A percentile compares a stretch with the other conserved stretches of the same genome.
Conservation (phyloP, 2,113 vertebrate species). For the Formicarius rufipectus region DNA sequence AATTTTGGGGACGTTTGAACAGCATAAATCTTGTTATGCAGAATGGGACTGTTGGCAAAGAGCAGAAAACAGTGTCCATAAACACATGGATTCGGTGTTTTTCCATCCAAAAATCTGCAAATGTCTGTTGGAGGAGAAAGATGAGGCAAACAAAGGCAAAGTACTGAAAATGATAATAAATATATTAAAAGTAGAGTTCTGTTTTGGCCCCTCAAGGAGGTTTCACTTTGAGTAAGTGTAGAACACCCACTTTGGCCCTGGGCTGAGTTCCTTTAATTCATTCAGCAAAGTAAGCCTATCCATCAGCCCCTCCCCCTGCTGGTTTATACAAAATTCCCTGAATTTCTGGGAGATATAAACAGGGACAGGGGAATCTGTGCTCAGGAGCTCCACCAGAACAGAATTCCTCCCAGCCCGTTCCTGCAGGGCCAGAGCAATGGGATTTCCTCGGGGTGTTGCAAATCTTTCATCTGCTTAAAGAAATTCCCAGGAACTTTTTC, state of each 20-base stretch:
- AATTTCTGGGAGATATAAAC: neutral
- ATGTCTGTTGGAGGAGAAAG: neutral
- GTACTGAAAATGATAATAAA: neutral
- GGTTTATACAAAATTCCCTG: neutral
- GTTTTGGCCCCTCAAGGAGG: neutral
- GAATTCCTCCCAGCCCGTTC: neutral
- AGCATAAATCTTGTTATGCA: neutral
- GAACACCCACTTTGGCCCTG: neutral
- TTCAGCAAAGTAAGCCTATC: neutral
- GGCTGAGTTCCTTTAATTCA: neutral
- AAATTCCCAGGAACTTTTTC: neutral
- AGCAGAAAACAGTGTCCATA: neutral
- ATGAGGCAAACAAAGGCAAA: neutral
- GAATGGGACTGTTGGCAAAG: neutral
- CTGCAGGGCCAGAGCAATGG: neutral
- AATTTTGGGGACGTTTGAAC: neutral
- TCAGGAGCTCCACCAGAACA: neutral
- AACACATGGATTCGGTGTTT: neutral
- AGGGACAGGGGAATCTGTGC: neutral
- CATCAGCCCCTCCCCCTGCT: neutral
- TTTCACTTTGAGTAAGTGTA: neutral
- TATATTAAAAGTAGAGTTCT: neutral
- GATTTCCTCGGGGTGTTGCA: neutral
- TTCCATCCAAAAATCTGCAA: neutral
- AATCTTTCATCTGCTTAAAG: neutral